Evolutionary conservation across 2,797 vertebrate genomes (phyloP), one percentile per base, ranked within the genome.

Genomic region (Euphonia xanthogaster): DNA sequence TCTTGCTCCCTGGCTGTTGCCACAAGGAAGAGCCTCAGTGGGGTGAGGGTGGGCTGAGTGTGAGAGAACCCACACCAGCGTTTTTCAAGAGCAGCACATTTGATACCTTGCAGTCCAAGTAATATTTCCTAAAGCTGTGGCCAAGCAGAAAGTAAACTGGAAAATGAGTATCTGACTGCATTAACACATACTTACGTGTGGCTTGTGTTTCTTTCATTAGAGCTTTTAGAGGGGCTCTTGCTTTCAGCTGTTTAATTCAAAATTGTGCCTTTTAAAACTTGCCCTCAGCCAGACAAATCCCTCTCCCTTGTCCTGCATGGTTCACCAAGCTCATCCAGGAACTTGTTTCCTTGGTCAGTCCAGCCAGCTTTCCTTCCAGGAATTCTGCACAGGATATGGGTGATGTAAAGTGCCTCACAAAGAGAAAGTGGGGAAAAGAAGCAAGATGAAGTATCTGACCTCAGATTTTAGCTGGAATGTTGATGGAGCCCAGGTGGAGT

Each of bases 111-210:
- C 42, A 68, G 63, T 14, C 57, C 53, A 57, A 37, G 0, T 1
- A 55, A 5, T 82, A 44, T 70, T 96, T 93, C 75, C 70, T 82
- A 79, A 62, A 87, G 47, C 48, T 93, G 82, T 87, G 39, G 48
- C 86, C 65, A 54, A 63, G 63, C 51, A 85, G 75, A 87, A 93
- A 71, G 75, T 54, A 17, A 85, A 77, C 48, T 83, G 87, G 94
- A 82, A 94, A 82, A 71, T 54, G 5, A 93, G 20, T 37, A 20
- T 67, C 28, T 77, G 72, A 23, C 54, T 89, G 58, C 37, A 65
- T 87, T 77, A 50, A 65, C 88, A 58, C 3, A 0, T 76, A 5
- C 51, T 58, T 44, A 55, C 0, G 3, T 30, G 58, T 79, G 70
- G 22, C 72, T 83, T 47, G 23, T 21, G 16, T 90, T 95, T 55